Evolutionary conservation across 2,113 vertebrate species (phyloP).

Genomic region (Oxyruncus cristatus): DNA sequence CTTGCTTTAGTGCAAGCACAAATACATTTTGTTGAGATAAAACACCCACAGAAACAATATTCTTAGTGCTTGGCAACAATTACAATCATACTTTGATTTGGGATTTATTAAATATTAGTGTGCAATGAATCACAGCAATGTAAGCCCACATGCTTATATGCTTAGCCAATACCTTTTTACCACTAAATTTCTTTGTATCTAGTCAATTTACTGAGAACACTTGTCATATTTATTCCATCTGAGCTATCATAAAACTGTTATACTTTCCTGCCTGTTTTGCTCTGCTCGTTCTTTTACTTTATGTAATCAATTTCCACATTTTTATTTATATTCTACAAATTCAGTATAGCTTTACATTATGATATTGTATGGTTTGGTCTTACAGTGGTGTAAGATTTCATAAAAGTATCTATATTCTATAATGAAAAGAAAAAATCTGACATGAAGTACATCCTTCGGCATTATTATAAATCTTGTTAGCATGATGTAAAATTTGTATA

Average conservation of each 20-base stretch:
- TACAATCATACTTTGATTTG: neutral
- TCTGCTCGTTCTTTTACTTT: slow-evolving; percentile 17
- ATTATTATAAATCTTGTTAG: neutral
- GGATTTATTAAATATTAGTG: neutral
- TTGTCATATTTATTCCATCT: slow-evolving; percentile 3
- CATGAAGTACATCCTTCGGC: neutral
- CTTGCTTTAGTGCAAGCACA: neutral
- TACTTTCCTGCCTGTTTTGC: slow-evolving; percentile 19
- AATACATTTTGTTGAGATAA: neutral
- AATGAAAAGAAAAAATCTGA: neutral
- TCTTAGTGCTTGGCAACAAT: neutral
- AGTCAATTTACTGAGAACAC: slow-evolving; percentile 30
- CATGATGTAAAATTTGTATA: neutral
- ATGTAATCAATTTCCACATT: slow-evolving; percentile 14
- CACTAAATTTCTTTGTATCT: neutral
- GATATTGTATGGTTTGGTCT: slow-evolving; percentile 7
- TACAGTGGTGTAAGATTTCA: neutral
- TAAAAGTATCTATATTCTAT: neutral
- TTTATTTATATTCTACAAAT: slow-evolving; percentile 33
- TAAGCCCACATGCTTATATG: neutral
- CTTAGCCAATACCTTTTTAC: neutral
- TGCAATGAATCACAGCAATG: slow-evolving; percentile 6
- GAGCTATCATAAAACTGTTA: slow-evolving; percentile 15
- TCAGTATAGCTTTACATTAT: neutral
- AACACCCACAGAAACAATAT: neutral